Base-by-base conservation (phyloP, 1,140 invertebrate species). In the Leptoteleia sp. region DNA sequence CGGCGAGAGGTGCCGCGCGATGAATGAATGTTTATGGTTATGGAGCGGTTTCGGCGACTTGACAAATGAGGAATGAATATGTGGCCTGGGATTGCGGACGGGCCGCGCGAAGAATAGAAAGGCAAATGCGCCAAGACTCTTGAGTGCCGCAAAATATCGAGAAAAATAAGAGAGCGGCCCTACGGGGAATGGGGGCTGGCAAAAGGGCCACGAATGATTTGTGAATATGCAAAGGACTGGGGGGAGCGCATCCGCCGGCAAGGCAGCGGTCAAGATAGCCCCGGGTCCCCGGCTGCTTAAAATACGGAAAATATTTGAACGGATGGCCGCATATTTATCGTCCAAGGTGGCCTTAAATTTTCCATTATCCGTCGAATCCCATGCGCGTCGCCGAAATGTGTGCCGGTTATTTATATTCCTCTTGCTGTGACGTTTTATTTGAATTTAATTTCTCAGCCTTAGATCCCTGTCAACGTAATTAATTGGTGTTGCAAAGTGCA, bases 221-320 rank as follows among this genome's bases (percentile, higher is more conserved):
- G 87, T 88, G 87, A 88, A 88, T 88, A 88, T 88, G 86, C 87
- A 88, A 88, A 84, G 82, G 83, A n/a, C n/a, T n/a, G 84, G 84
- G 85, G 82, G 85, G 87, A 82, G 84, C 83, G 83, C 82, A 82
- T 85, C 84, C 85, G 82, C 80, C 83, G 85, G 82, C 82, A 84
- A 72, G 75, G 67, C 81, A 81, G 81, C 81, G 87, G 87, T 88
- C 87, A 88, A 88, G 87, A 88, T 88, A 88, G 85, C 85, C 82
- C 73, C 79, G 82, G 79, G 76, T 84, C 79, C 81, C 84, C 64
- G 84, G 80, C 81, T 86, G 81, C 82, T 85, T 88, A 88, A 87
- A 89, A 88, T 83, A 89, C 81, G 86, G 86, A 87, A 89, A 89
- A 88, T 89, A 89, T 88, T 89, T 86, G 82, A 89, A 84, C 84